Evolutionary conservation across 35 echinoderm and acorn worm genomes (phyloP).

Genomic region (Ophiothrix spiculata): DNA sequence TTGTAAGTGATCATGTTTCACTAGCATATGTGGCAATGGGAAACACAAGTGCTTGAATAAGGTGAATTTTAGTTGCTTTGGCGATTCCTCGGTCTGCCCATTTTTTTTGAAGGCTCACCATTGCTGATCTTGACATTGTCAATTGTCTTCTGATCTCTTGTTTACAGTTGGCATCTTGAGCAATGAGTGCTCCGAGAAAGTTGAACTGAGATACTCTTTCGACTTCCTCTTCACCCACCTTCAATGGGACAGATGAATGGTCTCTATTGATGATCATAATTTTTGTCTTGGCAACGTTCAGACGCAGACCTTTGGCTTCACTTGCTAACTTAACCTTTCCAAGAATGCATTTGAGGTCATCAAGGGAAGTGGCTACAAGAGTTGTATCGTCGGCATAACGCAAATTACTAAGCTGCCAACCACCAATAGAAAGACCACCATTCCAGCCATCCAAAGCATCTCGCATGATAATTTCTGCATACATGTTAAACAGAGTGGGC

Average conservation of each 20-base stretch:
- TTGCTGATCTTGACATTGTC: neutral
- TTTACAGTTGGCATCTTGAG: neutral
- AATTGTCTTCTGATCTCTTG: neutral
- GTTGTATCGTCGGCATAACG: neutral
- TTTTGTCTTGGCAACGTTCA: constrained; percentile 29
- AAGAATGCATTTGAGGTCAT: no score
- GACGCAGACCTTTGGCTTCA: constrained; percentile 12
- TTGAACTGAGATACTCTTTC: neutral
- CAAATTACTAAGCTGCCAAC: neutral
- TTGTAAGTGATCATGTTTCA: constrained; percentile 11
- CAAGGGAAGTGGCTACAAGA: neutral
- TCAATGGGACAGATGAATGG: neutral
- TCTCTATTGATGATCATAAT: constrained; percentile 8
- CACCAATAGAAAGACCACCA: neutral
- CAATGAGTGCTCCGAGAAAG: neutral
- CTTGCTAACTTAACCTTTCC: neutral
- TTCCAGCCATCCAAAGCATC: neutral
- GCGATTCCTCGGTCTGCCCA: neutral
- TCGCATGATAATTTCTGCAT: constrained; percentile 32
- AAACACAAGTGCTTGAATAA: neutral
- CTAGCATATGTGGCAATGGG: constrained; percentile 3
- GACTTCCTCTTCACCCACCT: neutral
- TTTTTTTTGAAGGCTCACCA: neutral
- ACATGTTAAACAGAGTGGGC: constrained; percentile 25
- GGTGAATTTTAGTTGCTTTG: neutral